Evolutionary conservation across 2,797 vertebrate species (phyloP).

Genomic region (Syndactyla subalaris): DNA sequence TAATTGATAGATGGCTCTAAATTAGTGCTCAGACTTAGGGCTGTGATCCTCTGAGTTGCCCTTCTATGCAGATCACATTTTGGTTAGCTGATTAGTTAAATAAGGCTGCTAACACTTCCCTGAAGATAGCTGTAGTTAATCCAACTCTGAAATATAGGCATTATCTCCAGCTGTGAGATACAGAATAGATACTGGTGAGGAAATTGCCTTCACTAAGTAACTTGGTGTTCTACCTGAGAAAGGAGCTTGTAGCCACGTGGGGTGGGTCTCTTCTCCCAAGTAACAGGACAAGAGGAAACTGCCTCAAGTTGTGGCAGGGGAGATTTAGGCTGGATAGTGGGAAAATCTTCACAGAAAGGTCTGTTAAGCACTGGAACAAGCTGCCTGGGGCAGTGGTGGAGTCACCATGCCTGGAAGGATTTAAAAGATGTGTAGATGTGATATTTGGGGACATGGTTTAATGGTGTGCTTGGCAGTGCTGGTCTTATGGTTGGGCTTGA

Average conservation of each 20-base stretch:
- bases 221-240: background rate
- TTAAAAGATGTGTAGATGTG: background rate
- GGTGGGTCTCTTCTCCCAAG: background rate
- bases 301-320: background rate
- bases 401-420: background rate
- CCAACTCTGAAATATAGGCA: background rate
- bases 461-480: background rate
- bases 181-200: background rate
- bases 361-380: background rate
- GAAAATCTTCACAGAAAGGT: background rate
- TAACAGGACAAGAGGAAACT: background rate
- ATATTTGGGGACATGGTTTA: background rate
- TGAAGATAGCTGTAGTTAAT: background rate
- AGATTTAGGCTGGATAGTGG: background rate
- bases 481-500: fast-evolving
- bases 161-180: background rate
- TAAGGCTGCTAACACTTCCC: background rate
- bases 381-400: background rate
- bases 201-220: background rate
- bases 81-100: background rate
- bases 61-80: background rate
- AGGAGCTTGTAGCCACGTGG: background rate
- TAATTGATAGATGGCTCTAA: background rate
- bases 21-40: background rate
- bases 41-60: background rate